Base-by-base conservation (phyloP, 2,113 vertebrate species). In the Trematomus loennbergii region DNA sequence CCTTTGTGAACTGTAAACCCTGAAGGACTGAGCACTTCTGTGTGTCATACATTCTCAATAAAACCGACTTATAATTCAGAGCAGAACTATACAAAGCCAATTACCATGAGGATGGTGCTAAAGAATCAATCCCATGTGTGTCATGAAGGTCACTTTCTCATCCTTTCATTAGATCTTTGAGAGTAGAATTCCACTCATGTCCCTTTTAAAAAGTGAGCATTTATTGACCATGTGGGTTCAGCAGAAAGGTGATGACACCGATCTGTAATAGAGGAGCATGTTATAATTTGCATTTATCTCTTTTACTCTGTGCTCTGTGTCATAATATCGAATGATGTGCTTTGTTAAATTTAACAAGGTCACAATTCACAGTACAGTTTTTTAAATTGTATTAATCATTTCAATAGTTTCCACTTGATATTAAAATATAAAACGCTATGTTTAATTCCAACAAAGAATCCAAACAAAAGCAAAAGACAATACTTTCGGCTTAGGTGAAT, bases 121-220 rank as follows among this genome's bases (percentile, higher is more conserved):
- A 86, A 83, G 82, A 88, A 89, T 91, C 86, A 90, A 92, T 91
- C 87, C 87, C 81, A 72, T 66, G 90, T 66, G 90, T 83, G 83
- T 89, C 76, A 76, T 87, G 86, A 93, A 94, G 93, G 93, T 90
- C 89, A 92, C 65, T 84, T 89, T 84, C 64, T 70, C 64, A 55
- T 90, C 87, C 88, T 89, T 93, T 87, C 87, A 88, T 89, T 85
- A 86, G 89, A 90, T 90, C 81, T 89, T 78, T 49, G 73, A 75
- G 82, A 71, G 70, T 7, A 61, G 29, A 84, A 87, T 87, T 84
- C 82, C 52, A 73, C 91, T 87, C 76, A 70, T 87, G 88, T 68
- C 18, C 86, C 84, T 84, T 86, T 87, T 84, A 83, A 88, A 82
- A 65, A 45, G 77, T 1, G 7, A 72, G 76, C 80, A 88, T 87